These are phyloP conservation scores for Sebastes trivittatus DNA, from an alignment of 2,797 vertebrate genomes.

Conservation along the genomic window DNA sequence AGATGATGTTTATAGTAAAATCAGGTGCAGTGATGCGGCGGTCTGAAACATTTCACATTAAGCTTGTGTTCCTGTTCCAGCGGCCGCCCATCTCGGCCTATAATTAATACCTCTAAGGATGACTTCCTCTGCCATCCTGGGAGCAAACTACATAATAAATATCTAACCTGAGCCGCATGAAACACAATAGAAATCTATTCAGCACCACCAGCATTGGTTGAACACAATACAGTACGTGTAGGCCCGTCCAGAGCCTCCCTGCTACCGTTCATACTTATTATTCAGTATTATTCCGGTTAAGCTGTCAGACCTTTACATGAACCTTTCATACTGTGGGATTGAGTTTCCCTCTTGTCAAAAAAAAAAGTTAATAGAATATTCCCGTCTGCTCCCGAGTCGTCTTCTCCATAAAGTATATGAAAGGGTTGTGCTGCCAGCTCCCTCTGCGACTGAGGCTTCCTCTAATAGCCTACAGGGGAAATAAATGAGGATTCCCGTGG, in stretches of 20 bases:
- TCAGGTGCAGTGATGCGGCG: too few relatives aligned
- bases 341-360: slow-evolving; percentile 30
- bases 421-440: slow-evolving; percentile 16
- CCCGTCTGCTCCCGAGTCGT: not conserved
- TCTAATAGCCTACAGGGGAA: slow-evolving; percentile 29
- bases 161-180: not conserved
- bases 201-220: not conserved
- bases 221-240: not conserved
- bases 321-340: slow-evolving; percentile 36
- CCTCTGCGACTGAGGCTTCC: slow-evolving; percentile 10
- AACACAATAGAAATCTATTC: not conserved
- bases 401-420: slow-evolving; percentile 29
- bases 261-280: slow-evolving; percentile 17
- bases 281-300: slow-evolving; percentile 39
- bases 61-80: too few relatives aligned
- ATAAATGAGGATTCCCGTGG: slow-evolving; percentile 37
- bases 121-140: not conserved
- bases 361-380: slow-evolving; percentile 43
- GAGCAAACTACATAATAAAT: not conserved
- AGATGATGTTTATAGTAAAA: too few relatives aligned
- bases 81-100: not conserved
- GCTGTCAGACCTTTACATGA: slow-evolving; percentile 35
- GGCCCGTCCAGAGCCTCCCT: not conserved
- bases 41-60: too few relatives aligned
- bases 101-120: not conserved